Conservation (phyloP, 2,113 vertebrate species). For the Sinocyclocheilus anshuiensis region DNA sequence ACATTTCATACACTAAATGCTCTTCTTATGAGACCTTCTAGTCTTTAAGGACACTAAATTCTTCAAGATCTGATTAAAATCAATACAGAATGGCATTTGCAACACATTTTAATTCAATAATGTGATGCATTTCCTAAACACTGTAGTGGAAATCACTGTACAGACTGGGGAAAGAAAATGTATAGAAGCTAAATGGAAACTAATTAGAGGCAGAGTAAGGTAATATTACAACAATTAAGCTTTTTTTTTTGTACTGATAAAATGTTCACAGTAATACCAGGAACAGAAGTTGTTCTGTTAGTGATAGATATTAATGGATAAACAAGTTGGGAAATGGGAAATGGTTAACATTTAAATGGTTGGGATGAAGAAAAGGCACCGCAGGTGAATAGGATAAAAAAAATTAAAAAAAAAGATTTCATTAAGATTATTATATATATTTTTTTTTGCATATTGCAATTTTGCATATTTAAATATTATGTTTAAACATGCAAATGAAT, state of each 20-base stretch:
- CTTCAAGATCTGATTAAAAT: background rate
- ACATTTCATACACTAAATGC: background rate
- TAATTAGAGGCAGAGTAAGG: background rate
- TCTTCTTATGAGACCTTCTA: background rate
- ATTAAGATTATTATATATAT: background rate
- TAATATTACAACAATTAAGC: background rate
- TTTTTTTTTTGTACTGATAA: background rate
- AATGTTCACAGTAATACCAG: background rate
- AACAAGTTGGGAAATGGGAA: background rate
- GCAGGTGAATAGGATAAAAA: background rate
- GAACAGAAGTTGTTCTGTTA: background rate
- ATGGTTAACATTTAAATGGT: background rate
- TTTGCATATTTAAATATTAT: background rate
- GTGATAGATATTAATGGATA: background rate
- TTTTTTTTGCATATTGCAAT: too few relatives aligned
- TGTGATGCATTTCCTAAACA: background rate
- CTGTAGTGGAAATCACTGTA: background rate
- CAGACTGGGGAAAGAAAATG: background rate
- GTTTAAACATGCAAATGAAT: background rate
- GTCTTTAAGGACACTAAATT: background rate
- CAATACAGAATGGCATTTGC: background rate
- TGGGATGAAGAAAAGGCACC: background rate
- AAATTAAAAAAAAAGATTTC: background rate
- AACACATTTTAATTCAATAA: background rate
- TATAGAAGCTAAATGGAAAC: background rate